These are phyloP conservation scores for Scrobipalpa atriplicella DNA, from an alignment of 2,888 invertebrate species.

Conservation along the genomic window DNA sequence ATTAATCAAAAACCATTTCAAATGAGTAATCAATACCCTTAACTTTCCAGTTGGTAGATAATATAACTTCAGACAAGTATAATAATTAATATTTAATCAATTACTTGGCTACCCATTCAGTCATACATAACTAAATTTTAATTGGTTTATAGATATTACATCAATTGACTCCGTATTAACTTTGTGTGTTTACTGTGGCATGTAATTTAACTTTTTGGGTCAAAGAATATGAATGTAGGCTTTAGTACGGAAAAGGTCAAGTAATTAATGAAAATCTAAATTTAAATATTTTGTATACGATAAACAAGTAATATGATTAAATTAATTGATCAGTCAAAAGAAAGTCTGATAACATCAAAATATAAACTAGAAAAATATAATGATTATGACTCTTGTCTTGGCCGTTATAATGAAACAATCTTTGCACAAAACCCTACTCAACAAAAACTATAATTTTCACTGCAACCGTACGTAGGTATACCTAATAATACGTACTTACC, in stretches of 20 bases:
- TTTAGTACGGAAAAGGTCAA: no score
- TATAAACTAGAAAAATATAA: no score
- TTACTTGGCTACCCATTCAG: slow-evolving; percentile 6
- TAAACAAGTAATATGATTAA: background rate
- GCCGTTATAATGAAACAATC: background rate
- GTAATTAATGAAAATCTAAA: no score
- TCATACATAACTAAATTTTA: slow-evolving; percentile 33
- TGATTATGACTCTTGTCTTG: background rate
- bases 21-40: background rate
- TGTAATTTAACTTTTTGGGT: slow-evolving; percentile 38
- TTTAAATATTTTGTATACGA: no score
- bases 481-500: background rate
- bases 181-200: slow-evolving; percentile 35
- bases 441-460: background rate
- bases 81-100: slow-evolving; percentile 11
- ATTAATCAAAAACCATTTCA: background rate
- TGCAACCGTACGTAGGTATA: background rate
- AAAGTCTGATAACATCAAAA: no score
- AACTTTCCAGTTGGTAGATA: background rate
- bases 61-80: background rate
- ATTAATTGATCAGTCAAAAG: no score
- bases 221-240: slow-evolving; percentile 32
- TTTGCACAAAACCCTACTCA: background rate
- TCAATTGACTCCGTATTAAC: slow-evolving; percentile 41
- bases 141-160: slow-evolving; percentile 39